Base-by-base conservation (phyloP, 1,140 invertebrate genomes). In the Drosophila bocki region DNA sequence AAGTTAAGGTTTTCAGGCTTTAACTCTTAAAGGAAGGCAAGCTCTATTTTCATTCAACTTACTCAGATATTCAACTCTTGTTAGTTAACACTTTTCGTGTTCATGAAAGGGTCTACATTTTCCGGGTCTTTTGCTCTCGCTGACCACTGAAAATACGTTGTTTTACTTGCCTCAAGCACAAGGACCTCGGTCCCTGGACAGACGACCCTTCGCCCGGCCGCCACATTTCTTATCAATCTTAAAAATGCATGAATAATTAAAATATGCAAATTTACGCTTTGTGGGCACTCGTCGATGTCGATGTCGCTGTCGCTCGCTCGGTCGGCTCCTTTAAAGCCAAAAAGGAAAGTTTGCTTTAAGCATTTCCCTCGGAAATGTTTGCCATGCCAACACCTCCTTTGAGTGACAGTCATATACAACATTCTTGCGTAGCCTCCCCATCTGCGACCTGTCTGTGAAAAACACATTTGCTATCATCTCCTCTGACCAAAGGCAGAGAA, bases 221-320 rank as follows among this genome's bases (percentile, higher is more conserved):
- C 56, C 60, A 78, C 75, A 77, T 68, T 77, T 84, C 80, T 88
- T 88, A 88, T 88, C 85, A 90, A 88, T 88, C 84, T 88, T 88
- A 90, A 88, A 88, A 88, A 88, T 90, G 81, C 85, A 88, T 88
- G 84, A 88, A 88, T 88, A 88, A 88, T 88, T 88, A 88, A 88
- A 90, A 88, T 88, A 88, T 88, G 84, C 51, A 88, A 88, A 88
- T 90, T 84, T 90, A 76, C 72, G 67, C 45, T 68, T 76, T 88
- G 77, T 84, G 84, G 76, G 71, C 59, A 82, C 65, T 82, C 62
- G 64, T 45, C 64, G 37, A 22, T 58, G 68, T 41, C 17, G 71
- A 26, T 53, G 33, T 45, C 45, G 71, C 39, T 71, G 33, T 41
- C 19, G 41, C 29, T 35, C n/a, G 37, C 13, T 44, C 56, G 63